These are phyloP conservation scores for Embiotoca jacksoni DNA, from an alignment of 2,113 vertebrate species.

Conservation along the genomic window DNA sequence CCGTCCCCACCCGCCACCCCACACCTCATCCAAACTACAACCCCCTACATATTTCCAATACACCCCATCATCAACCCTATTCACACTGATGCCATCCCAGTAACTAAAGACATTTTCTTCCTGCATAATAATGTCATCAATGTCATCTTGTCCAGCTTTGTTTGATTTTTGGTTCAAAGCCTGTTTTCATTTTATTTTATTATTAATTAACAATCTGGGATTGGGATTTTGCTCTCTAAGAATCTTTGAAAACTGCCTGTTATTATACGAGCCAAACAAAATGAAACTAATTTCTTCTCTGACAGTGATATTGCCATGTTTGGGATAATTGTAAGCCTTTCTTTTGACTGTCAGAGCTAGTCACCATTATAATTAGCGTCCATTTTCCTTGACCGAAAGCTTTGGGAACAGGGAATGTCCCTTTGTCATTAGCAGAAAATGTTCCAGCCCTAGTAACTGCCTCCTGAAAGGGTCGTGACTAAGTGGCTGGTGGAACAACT, in stretches of 20 bases:
- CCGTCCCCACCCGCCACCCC: slow-evolving; percentile 16
- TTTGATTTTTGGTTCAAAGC: background rate
- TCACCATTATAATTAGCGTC: slow-evolving; percentile 73
- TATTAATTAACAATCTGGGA: background rate
- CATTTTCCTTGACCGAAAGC: slow-evolving; percentile 71
- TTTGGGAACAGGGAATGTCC: slow-evolving; percentile 59
- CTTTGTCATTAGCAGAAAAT: slow-evolving; percentile 73
- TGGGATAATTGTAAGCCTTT: slow-evolving; percentile 62
- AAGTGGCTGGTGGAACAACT: slow-evolving; percentile 57
- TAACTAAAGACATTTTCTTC: slow-evolving; percentile 37
- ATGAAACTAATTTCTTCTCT: slow-evolving; percentile 37
- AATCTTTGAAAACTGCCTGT: slow-evolving; percentile 26
- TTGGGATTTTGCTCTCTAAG: slow-evolving; percentile 19
- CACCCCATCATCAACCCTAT: slow-evolving; percentile 51
- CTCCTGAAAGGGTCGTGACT: slow-evolving; percentile 63
- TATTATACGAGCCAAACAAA: slow-evolving; percentile 27
- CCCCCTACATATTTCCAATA: slow-evolving; percentile 13
- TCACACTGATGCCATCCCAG: slow-evolving; percentile 24
- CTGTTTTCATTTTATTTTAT: background rate
- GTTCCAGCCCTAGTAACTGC: slow-evolving; percentile 57
- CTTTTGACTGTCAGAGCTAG: slow-evolving; percentile 57
- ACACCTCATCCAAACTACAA: slow-evolving; percentile 30
- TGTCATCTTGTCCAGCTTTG: slow-evolving; percentile 24
- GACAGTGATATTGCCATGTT: slow-evolving; percentile 53
- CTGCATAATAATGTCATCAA: slow-evolving; percentile 47